These are phyloP conservation scores for Grammomys dolichurus DNA, from an alignment of 2,113 vertebrate species.

Conservation along the genomic window DNA sequence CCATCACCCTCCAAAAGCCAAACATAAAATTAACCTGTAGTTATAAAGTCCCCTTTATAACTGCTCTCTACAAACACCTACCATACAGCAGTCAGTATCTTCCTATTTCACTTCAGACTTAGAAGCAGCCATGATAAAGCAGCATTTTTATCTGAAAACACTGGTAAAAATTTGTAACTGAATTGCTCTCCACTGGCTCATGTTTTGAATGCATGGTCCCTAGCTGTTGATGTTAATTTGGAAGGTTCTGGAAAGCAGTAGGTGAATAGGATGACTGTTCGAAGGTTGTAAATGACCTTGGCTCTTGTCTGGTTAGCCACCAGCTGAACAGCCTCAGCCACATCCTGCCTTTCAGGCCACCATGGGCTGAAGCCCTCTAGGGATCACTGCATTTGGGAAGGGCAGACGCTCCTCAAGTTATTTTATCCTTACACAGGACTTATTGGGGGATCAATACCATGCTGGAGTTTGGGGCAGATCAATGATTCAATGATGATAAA, in stretches of 20 bases:
- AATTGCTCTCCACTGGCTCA: no score
- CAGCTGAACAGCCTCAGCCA: not conserved
- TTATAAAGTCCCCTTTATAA: slow-evolving; percentile 58
- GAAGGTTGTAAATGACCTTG: not conserved
- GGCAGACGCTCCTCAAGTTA: slow-evolving; percentile 71
- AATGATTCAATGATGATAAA: slow-evolving; percentile 28
- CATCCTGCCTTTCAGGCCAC: not conserved
- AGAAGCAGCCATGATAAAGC: slow-evolving; percentile 60
- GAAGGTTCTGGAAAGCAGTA: not conserved
- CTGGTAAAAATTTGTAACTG: slow-evolving; percentile 21
- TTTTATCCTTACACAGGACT: slow-evolving; percentile 76
- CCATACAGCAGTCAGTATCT: slow-evolving; percentile 37
- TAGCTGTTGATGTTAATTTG: not conserved
- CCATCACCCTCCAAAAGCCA: not conserved
- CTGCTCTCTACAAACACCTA: slow-evolving; percentile 71
- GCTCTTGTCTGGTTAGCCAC: not conserved
- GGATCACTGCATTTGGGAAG: slow-evolving; percentile 80
- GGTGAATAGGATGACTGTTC: no score
- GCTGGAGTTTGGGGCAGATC: slow-evolving; percentile 51
- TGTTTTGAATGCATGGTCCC: not conserved
- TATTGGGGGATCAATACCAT: slow-evolving; percentile 68
- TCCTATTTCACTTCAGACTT: not conserved
- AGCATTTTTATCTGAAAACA: slow-evolving; percentile 76
- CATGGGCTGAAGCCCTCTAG: not conserved
- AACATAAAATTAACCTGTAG: not conserved